Percentiles rank a stretch among this genome's conserved stretches.
Conservation (phyloP, 2,888 invertebrate genomes). For the Prosopocoilus inquinatus region DNA sequence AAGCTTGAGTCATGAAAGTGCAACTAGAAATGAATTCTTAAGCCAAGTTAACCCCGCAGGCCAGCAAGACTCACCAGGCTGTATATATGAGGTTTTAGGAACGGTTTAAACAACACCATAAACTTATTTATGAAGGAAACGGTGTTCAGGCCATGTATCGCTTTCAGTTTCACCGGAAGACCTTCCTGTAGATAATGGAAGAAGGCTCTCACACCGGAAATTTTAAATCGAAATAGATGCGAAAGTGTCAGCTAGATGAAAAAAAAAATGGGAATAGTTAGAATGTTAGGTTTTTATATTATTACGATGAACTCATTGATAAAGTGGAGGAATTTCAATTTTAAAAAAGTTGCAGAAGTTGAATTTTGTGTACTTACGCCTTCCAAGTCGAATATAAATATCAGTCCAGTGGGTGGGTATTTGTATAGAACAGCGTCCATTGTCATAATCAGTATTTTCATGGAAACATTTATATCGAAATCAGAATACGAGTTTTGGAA, state of each 20-base stretch:
- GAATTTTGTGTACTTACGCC: conserved; percentile 61
- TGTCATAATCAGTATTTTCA: conserved; percentile 52
- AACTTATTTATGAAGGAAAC: conserved; percentile 53
- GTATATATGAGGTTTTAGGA: conserved; percentile 41
- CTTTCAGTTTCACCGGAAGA: conserved; percentile 63
- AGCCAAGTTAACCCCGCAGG: too few species aligned
- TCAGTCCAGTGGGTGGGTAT: conserved; percentile 62
- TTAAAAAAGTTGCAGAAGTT: too few species aligned
- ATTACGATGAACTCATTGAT: too few species aligned
- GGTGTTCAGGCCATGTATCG: conserved; percentile 65
- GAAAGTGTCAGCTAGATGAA: conserved; percentile 31
- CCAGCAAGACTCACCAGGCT: too few species aligned
- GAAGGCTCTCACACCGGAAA: conserved; percentile 57
- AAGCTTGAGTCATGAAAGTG: conserved; percentile 60
- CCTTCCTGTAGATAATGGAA: conserved; percentile 69
- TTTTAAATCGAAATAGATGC: conserved; percentile 34
- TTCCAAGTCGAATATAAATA: conserved; percentile 68
- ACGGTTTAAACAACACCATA: conserved; percentile 50
- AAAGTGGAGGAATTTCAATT: too few species aligned
- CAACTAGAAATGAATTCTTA: conserved; percentile 52
- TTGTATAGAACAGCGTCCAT: conserved; percentile 56
- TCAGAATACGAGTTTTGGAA: conserved; percentile 58
- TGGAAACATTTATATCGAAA: conserved; percentile 60
- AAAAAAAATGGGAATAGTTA: too few species aligned
- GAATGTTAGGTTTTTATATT: too few species aligned